Evolutionary conservation across 30 jellyfish, hydroid and myxozoan genomes (phyloP), one percentile per base, ranked within the genome.

Genomic region (Hydractinia echinata): DNA sequence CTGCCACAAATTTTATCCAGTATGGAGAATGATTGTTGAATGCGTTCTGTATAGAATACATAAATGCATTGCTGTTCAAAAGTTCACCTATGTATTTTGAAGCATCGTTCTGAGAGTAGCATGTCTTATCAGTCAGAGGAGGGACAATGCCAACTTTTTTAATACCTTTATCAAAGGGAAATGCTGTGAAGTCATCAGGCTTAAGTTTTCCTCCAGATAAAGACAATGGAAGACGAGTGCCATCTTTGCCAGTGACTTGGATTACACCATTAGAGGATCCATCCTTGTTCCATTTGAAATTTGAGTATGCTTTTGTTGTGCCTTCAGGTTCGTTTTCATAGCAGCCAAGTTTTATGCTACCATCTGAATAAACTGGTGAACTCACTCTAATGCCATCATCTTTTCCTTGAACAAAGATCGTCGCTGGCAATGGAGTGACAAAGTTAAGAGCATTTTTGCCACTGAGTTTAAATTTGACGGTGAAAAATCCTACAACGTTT

Each of bases 21-120:
- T 72, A 73, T 44, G 95, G 95, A 8, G 90, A 79, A 9, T 77
- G 84, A 60, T n/a, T 51, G 79, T 86, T 86, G 5, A 81, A 66
- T 11, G 78, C 86, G 18, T 80, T 88, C 5, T 79, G 76, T 44
- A 81, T 87, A 6, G 95, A 69, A 49, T 86, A 71, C 8, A 84
- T 14, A 60, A 86, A 86, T 4, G 95, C 55, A 66, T 86, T 86
- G 49, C 76, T 64, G n/a, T 81, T 85, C 21, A 81, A 83, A 18
- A 82, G 55, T 14, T 73, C 83, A 1, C 89, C 49, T 6, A 86
- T 79, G 55, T 86, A 86, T 55, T 66, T 58, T 13, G 89, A 70
- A 14, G 95, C 71, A 39, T 88, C 83, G 8, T 50, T 21, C 54
- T 73, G 50, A 7, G 89, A 81, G 53, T 66, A 66, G 55, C 95